Base-by-base conservation (phyloP, 2,797 vertebrate species). In the Naso thynnoides region DNA sequence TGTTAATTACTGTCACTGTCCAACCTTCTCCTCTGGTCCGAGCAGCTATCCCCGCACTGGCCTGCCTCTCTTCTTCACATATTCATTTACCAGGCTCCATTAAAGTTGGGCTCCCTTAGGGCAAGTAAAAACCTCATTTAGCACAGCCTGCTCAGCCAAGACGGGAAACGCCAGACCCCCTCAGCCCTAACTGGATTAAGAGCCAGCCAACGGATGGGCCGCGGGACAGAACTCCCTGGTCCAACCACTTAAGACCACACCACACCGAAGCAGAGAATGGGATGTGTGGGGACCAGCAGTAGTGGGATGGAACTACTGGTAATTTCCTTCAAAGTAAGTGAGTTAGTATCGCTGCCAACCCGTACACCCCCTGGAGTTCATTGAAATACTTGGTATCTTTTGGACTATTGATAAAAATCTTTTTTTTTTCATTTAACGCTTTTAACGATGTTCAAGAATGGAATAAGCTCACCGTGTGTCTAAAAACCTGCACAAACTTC, bases 81-180 rank as follows among this genome's bases (percentile, higher is more conserved):
- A 83, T 87, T 89, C 81, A 91, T 93, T 92, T 92, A 92, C 85
- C 90, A 86, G 87, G 89, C 80, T 93, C 92, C 93, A 95, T 95
- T 94, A 93, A 92, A 94, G 86, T 89, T 84, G 81, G 89, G 76
- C 77, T 94, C 93, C 94, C 64, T 89, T 69, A 59, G 88, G 94
- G 94, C 94, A 90, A 94, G 86, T 84, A 73, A 92, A 94, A 94
- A 94, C 91, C 91, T 93, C 90, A 92, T 95, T 95, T 94, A 93
- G 83, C 76, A 76, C 89, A 88, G 93, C 84, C 89, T 91, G 91
- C 80, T 88, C 70, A 85, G 92, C 91, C 93, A 93, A 93, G 91
- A 94, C 81, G 92, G 93, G 93, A 95, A 94, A 86, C 89, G 80
- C 90, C 94, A 93, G 90, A 90, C 88, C 87, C 91, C 87, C 79